Evolutionary conservation across 2,797 vertebrate genomes (phyloP).

Genomic region (Spondyliosoma cantharus): DNA sequence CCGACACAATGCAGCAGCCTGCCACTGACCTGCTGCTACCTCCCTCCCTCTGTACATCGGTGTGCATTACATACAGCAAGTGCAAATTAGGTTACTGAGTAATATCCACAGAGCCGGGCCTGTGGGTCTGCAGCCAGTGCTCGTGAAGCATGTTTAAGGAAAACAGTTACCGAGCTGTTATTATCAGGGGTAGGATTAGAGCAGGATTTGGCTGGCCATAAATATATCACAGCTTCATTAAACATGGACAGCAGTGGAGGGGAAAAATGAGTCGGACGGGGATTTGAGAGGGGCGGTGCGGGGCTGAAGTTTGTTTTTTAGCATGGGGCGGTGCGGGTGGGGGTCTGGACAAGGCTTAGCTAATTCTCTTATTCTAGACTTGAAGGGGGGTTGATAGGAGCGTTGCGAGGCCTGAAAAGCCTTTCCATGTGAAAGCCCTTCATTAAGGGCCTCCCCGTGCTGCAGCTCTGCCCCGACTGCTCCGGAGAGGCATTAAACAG

Average conservation of each 20-base stretch:
- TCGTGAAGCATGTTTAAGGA: constrained; percentile 75
- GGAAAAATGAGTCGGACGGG: constrained; percentile 53
- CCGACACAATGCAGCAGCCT: constrained; percentile 43
- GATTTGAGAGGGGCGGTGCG: constrained; percentile 37
- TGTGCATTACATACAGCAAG: constrained; percentile 83
- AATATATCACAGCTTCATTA: constrained; percentile 84
- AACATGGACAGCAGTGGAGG: constrained; percentile 66
- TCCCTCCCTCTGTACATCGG: constrained; percentile 64
- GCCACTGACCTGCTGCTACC: constrained; percentile 67
- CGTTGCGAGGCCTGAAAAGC: constrained; percentile 60
- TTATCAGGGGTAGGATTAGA: constrained; percentile 84
- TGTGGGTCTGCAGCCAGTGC: constrained; percentile 67
- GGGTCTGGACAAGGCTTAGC: constrained; percentile 58
- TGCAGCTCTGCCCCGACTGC: constrained; percentile 41
- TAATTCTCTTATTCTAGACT: constrained; percentile 70
- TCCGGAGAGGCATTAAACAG: constrained; percentile 78
- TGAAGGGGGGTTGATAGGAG: constrained; percentile 47
- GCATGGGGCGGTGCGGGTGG: constrained; percentile 39
- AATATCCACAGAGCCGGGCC: constrained; percentile 75
- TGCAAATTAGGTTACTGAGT: constrained; percentile 85
- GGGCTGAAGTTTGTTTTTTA: constrained; percentile 51
- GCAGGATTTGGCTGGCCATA: constrained; percentile 80
- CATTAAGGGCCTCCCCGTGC: constrained; percentile 71
- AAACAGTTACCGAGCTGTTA: constrained; percentile 80
- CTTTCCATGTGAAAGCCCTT: constrained; percentile 83